Evolutionary conservation across 2,888 invertebrate species (phyloP), one percentile per base, ranked within the genome.

Genomic region (Pseudeuparius sepicola): DNA sequence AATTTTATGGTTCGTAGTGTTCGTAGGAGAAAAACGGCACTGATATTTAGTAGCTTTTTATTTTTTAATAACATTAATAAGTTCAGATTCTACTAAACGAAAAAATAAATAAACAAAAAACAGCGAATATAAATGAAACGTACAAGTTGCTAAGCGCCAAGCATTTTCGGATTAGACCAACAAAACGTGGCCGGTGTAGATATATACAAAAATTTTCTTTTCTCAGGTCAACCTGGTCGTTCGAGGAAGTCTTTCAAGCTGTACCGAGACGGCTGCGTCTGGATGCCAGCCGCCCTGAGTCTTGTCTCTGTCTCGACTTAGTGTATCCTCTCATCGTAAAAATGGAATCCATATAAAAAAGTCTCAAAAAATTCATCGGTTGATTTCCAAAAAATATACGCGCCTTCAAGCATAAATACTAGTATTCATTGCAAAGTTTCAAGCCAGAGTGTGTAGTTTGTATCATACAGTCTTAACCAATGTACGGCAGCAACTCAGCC

Each of bases 151-250:
- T 14, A 43, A 43, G 43, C 43, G 41, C 43, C 36, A 41, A n/a
- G n/a, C n/a, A n/a, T n/a, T n/a, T n/a, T n/a, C n/a, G 6, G 20
- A 7, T 20, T 41, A 43, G 43, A 41, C 43, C 43, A 41, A 20
- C 35, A 36, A 42, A 50, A 53, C 48, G 46, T 53, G 56, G 55
- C 52, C 56, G 41, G 41, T 60, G 59, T 59, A 60, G 54, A 60
- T 60, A 60, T 57, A 51, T 61, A 60, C 56, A 60, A 59, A 61
- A 58, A 61, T 49, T 48, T 28, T 27, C 12, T 42, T 40, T 33
- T 45, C 51, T 53, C 56, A 56, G 55, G 57, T 49, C 51, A 50
- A 52, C 56, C 58, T 53, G 55, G 55, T 60, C 59, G 59, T 59
- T 60, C 58, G 59, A 55, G 49, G 50, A 36, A 29, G 14, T 29